phyloP scores from a whole-genome alignment of 2,113 vertebrate species.

The Ailurus styani region DNA sequence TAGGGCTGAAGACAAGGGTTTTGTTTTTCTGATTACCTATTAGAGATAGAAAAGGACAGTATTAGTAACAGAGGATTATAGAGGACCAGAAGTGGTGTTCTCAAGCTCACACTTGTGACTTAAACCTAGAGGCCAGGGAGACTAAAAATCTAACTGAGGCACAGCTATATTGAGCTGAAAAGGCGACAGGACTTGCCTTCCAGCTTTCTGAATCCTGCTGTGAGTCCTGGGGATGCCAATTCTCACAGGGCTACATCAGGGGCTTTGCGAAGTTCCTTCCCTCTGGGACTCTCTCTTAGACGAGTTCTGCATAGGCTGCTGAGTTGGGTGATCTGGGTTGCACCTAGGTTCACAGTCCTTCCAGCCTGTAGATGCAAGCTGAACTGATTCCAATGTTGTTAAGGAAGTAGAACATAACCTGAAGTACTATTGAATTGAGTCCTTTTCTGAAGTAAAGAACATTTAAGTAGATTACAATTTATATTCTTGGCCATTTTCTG shows the following conservation, averaged over 20 bases:
- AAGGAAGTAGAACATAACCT: conserved; percentile 40
- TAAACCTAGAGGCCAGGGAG: background rate
- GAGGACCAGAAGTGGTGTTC: background rate
- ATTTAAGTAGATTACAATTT: conserved; percentile 28
- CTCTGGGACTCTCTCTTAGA: background rate
- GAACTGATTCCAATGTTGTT: conserved; percentile 16
- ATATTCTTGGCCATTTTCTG: conserved; percentile 40
- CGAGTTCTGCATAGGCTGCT: background rate
- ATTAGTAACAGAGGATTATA: background rate
- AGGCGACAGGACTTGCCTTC: background rate
- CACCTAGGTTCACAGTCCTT: background rate
- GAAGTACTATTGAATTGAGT: background rate
- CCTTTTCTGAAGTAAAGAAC: conserved; percentile 3
- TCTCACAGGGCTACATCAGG: background rate
- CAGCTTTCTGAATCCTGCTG: background rate
- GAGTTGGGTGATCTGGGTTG: background rate
- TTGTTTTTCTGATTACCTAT: background rate
- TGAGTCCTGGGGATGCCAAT: background rate
- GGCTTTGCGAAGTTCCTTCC: background rate
- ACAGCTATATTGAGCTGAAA: background rate
- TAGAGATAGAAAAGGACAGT: background rate
- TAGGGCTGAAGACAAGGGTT: background rate
- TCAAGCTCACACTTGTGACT: background rate
- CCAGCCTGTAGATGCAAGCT: background rate
- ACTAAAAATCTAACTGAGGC: background rate